Evolutionary conservation across 1,140 invertebrate genomes (phyloP).

Genomic region (Drosophila guanche): DNA sequence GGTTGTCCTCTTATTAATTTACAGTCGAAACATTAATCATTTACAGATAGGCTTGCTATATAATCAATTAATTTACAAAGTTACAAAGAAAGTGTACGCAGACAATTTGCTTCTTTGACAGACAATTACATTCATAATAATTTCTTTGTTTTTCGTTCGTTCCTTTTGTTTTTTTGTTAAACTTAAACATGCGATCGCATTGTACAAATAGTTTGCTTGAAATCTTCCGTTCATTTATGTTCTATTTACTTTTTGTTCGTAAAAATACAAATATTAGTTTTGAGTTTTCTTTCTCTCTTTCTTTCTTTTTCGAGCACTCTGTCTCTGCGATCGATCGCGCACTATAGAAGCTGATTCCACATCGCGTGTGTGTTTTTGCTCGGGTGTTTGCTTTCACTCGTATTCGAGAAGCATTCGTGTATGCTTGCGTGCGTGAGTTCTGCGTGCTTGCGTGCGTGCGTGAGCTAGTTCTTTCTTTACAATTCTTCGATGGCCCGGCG

Average conservation of each 20-base stretch:
- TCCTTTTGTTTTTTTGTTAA: conserved; percentile 38
- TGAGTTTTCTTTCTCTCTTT: conserved; percentile 6
- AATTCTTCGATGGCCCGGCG: conserved; percentile 18
- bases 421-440: too few relatives aligned
- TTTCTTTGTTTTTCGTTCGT: conserved; percentile 23
- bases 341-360: neutral
- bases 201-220: conserved; percentile 34
- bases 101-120: conserved; percentile 41
- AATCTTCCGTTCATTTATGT: conserved; percentile 26
- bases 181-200: conserved; percentile 41
- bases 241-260: conserved; percentile 39
- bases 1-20: conserved; percentile 51
- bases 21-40: conserved; percentile 74
- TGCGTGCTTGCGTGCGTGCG: conserved; percentile 2
- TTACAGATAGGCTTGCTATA: conserved; percentile 66
- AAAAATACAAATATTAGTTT: conserved; percentile 38
- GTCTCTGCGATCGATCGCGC: too few relatives aligned
- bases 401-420: too few relatives aligned
- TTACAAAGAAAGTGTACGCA: conserved; percentile 67
- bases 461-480: conserved; percentile 28
- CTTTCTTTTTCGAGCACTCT: conserved; percentile 1
- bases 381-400: neutral
- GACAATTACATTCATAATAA: conserved; percentile 44
- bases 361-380: neutral
- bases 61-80: conserved; percentile 65